These are phyloP conservation scores for Axea sp. DNA, from an alignment of 2,888 invertebrate genomes.

Conservation along the genomic window DNA sequence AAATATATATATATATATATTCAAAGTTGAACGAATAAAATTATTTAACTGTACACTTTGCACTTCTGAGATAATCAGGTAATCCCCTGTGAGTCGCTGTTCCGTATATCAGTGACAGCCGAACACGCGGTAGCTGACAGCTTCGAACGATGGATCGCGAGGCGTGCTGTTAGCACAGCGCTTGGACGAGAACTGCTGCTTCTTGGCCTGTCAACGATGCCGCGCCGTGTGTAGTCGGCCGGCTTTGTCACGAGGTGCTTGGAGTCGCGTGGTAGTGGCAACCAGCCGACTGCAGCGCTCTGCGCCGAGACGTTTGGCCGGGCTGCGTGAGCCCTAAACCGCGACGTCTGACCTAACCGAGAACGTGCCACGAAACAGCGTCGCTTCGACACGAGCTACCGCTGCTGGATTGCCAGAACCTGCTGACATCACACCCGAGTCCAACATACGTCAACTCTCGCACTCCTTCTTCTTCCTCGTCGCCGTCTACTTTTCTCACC, in stretches of 20 bases:
- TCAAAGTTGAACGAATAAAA: too few relatives aligned
- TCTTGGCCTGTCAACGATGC: slow-evolving; percentile 50
- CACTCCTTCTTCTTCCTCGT: background rate
- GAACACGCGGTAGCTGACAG: slow-evolving; percentile 31
- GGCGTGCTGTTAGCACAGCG: slow-evolving; percentile 38
- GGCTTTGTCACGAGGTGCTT: slow-evolving; percentile 44
- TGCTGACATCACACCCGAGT: background rate
- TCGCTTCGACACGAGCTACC: background rate
- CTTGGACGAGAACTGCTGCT: slow-evolving; percentile 47
- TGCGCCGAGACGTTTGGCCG: slow-evolving; percentile 33
- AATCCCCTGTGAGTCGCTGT: slow-evolving; percentile 35
- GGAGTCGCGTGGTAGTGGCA: slow-evolving; percentile 47
- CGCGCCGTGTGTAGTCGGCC: slow-evolving; percentile 12
- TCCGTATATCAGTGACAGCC: slow-evolving; percentile 8
- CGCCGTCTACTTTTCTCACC: slow-evolving; percentile 1
- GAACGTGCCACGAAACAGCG: slow-evolving; percentile 8
- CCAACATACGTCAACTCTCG: slow-evolving; percentile 1
- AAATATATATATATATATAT: too few relatives aligned
- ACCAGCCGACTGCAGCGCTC: slow-evolving; percentile 43
- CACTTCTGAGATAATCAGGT: slow-evolving; percentile 52
- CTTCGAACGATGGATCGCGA: slow-evolving; percentile 1
- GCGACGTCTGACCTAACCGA: slow-evolving; percentile 23
- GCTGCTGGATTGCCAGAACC: background rate
- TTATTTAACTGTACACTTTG: slow-evolving; percentile 51
- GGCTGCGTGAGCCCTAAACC: slow-evolving; percentile 12